Conservation (phyloP, 2,113 vertebrate genomes). For the Regulus satrapa region DNA sequence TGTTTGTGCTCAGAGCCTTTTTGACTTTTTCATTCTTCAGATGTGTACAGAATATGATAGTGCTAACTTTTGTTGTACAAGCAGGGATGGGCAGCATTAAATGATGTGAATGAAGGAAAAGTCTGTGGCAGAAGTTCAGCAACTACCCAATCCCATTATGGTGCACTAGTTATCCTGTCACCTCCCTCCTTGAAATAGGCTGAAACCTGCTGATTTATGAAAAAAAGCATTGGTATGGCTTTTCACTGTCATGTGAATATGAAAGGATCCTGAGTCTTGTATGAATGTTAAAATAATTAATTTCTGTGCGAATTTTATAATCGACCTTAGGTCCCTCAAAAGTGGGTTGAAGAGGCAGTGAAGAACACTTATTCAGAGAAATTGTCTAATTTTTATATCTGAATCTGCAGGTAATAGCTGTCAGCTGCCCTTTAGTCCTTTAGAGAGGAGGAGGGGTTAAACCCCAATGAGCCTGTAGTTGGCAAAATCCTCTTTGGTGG, state of each 20-base stretch:
- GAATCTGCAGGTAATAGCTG: not conserved
- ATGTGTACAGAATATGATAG: not conserved
- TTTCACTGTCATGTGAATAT: rapidly evolving
- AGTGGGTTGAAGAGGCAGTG: not conserved
- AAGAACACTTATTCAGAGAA: not conserved
- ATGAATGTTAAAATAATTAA: not conserved
- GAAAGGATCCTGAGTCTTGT: not conserved
- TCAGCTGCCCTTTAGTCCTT: not conserved
- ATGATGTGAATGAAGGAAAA: not conserved
- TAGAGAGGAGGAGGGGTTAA: not conserved
- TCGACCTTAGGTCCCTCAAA: not conserved
- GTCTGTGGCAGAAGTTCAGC: not conserved
- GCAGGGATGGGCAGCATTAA: not conserved
- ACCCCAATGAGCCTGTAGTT: not conserved
- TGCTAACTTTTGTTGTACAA: not conserved
- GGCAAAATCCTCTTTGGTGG: not conserved
- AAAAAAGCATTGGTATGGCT: not conserved
- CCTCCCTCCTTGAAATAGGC: not conserved
- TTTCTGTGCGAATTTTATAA: not conserved
- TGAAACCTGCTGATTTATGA: not conserved
- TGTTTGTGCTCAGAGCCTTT: not conserved
- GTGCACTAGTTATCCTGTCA: not conserved
- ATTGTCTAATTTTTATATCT: not conserved
- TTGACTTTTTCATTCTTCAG: not conserved
- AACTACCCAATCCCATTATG: not conserved